Conservation (phyloP, 2,797 vertebrate species). For the Masticophis lateralis region DNA sequence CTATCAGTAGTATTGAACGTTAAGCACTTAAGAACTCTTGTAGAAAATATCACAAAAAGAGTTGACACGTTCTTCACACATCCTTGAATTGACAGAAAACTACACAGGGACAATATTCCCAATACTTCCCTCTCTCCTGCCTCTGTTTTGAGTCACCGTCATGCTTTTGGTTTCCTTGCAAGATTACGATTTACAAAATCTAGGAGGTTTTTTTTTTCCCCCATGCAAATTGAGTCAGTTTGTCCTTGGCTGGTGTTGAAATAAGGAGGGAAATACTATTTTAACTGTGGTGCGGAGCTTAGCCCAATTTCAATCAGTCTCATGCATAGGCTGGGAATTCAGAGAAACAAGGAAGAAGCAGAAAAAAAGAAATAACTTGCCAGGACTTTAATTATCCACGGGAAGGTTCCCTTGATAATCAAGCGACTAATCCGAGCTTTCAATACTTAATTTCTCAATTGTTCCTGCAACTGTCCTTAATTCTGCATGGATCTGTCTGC, state of each 20-base stretch:
- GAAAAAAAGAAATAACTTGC: neutral
- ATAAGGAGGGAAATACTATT: neutral
- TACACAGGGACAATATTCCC: neutral
- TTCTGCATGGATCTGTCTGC: neutral
- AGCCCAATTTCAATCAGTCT: neutral
- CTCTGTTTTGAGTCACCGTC: neutral
- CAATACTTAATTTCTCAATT: neutral
- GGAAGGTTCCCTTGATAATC: neutral
- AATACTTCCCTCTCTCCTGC: neutral
- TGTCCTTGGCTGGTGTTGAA: neutral
- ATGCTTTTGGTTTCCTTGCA: neutral
- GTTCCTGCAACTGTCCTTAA: neutral
- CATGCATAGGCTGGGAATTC: neutral
- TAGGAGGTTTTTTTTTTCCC: neutral
- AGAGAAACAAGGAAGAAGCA: neutral
- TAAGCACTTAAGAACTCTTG: too few species aligned
- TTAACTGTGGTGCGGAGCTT: neutral
- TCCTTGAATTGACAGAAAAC: too few species aligned
- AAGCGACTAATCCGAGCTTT: neutral
- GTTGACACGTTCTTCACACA: too few species aligned
- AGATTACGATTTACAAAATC: neutral
- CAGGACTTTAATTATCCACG: neutral
- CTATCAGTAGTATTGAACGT: too few species aligned
- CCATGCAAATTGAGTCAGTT: neutral
- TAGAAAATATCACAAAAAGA: too few species aligned